These are phyloP conservation scores for Ephydatia muelleri DNA, from an alignment of 37 sponge, comb jelly and placozoan species.

Conservation along the genomic window DNA sequence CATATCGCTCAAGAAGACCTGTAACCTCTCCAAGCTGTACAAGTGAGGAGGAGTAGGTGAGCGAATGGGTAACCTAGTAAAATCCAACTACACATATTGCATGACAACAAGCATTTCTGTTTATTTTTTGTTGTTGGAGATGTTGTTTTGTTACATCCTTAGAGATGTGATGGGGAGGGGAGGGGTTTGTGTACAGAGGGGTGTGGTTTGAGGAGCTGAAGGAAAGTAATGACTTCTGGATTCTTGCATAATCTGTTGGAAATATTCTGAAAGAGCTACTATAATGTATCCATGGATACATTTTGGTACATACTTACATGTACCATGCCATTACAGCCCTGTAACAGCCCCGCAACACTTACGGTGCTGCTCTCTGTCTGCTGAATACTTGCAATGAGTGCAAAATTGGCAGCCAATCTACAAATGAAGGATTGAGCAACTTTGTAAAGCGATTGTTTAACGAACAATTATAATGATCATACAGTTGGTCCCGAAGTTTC, in stretches of 20 bases:
- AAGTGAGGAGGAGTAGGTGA: neutral
- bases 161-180: neutral
- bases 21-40: conserved; percentile 32
- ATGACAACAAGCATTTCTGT: too few relatives aligned
- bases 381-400: conserved; percentile 23
- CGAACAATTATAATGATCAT: neutral
- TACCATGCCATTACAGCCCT: too few relatives aligned
- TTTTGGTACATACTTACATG: too few relatives aligned
- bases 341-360: too few relatives aligned
- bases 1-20: conserved; percentile 37
- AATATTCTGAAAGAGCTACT: too few relatives aligned
- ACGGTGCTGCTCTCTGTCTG: conserved; percentile 39
- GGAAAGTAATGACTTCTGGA: too few relatives aligned
- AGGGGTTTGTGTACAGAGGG: neutral
- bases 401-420: conserved; percentile 28
- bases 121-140: too few relatives aligned
- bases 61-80: neutral
- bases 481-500: conserved; percentile 21
- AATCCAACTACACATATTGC: too few relatives aligned
- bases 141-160: too few relatives aligned
- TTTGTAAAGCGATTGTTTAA: neutral
- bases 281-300: too few relatives aligned
- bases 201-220: neutral
- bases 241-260: too few relatives aligned
- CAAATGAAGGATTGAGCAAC: neutral